Base-by-base conservation (phyloP, 2,888 invertebrate species). In the Drosophila mercatorum region DNA sequence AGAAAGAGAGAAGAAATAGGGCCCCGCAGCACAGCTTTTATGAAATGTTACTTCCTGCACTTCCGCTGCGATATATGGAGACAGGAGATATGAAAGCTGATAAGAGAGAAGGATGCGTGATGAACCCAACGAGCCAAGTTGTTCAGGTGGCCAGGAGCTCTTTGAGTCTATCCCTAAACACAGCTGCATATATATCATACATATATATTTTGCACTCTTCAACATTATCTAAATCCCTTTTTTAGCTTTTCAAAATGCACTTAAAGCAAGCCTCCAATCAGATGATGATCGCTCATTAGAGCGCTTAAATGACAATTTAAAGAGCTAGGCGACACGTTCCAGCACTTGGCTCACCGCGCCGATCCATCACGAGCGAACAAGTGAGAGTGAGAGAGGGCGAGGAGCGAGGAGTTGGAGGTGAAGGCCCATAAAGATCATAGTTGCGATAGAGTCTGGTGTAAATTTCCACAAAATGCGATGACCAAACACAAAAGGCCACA, bases 381-480 rank as follows among this genome's bases (percentile, higher is more conserved):
- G 14, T n/a, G 11, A 31, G 10, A 26, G 12, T 2, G 2, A 26
- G 17, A n/a, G 53, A 38, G 53, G 28, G 28, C 28, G 28, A n/a
- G 14, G 57, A 17, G 17, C 22, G 3, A 17, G 7, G 53, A 14
- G 17, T 7, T 49, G 31, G 47, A 10, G 26, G 0, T 31, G 43
- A 49, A 38, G 46, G 46, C 62, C 53, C 59, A 64, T 43, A 62
- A 57, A 72, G 89, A 87, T 84, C 46, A 14, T 46, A 56, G 66
- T 49, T 59, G 36, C 49, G 86, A 84, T 80, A 71, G 59, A 56
- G 66, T 36, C 41, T 75, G 84, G 83, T 89, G 89, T 88, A 89
- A 82, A 82, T 87, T 83, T 90, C 83, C 72, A 70, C 70, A 87
- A 83, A 88, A 76, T 72, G 79, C 75, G 75, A 91, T 91, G 89